Conservation (phyloP, 2,888 invertebrate genomes). For the Cordilura impudica region DNA sequence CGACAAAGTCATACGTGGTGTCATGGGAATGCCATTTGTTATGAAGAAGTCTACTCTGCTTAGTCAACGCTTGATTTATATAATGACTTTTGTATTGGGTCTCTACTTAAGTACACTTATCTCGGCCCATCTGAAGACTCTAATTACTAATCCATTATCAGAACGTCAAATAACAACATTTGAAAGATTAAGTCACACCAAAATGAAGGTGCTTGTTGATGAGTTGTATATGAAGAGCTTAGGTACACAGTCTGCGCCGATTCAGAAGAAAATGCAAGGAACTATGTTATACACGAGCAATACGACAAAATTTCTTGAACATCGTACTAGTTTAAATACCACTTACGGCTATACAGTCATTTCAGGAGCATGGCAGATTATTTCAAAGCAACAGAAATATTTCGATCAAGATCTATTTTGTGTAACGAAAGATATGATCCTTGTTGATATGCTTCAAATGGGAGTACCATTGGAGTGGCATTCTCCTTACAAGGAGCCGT, state of each 20-base stretch:
- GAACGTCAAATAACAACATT: background rate
- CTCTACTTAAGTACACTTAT: constrained; percentile 44
- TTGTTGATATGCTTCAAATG: background rate
- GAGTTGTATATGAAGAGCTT: background rate
- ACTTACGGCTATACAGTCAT: constrained; percentile 35
- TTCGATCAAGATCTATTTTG: constrained; percentile 31
- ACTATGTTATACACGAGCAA: background rate
- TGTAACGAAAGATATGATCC: background rate
- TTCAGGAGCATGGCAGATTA: constrained; percentile 38
- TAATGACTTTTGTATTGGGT: constrained; percentile 45
- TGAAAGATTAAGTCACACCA: background rate
- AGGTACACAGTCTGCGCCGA: background rate
- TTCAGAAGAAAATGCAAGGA: background rate
- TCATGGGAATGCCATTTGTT: constrained; percentile 38
- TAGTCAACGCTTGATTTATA: constrained; percentile 29
- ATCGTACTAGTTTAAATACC: constrained; percentile 38
- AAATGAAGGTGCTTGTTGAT: background rate
- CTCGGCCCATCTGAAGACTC: constrained; percentile 45
- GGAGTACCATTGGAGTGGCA: constrained; percentile 31
- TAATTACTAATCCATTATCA: constrained; percentile 47
- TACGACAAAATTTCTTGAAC: background rate
- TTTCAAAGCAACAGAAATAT: constrained; percentile 16
- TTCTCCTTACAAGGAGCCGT: constrained; percentile 19
- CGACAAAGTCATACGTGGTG: constrained; percentile 45
- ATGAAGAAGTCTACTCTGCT: background rate